Evolutionary conservation across 2,797 vertebrate genomes (phyloP).

Genomic region (Coilia nasus): DNA sequence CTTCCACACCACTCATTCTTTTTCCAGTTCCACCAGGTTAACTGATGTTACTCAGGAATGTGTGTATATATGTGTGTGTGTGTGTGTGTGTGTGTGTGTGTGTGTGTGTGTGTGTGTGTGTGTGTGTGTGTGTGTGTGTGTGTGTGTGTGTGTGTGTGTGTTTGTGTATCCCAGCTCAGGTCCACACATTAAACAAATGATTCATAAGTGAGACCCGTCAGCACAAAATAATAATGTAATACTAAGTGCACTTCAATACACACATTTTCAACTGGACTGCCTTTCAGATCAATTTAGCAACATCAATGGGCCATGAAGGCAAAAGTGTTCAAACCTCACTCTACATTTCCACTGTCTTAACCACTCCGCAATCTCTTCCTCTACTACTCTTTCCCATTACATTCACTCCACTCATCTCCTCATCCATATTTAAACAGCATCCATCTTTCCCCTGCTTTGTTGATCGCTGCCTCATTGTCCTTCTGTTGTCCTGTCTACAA

Average conservation of each 20-base stretch:
- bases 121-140: background rate
- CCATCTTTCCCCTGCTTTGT: background rate
- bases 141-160: background rate
- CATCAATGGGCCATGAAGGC: background rate
- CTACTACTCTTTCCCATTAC: background rate
- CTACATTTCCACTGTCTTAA: background rate
- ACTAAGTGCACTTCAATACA: background rate
- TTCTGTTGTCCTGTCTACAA: too few relatives aligned
- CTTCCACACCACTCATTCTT: too few relatives aligned
- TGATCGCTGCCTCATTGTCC: too few relatives aligned
- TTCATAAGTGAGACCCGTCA: background rate
- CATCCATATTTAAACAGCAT: background rate
- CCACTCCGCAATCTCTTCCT: background rate
- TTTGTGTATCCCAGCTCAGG: too few relatives aligned
- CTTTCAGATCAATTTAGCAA: background rate
- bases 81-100: background rate
- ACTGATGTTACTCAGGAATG: background rate
- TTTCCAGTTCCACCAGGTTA: background rate
- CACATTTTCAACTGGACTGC: background rate
- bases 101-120: background rate
- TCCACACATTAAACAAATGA: too few relatives aligned
- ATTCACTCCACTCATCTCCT: background rate
- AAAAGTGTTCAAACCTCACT: background rate
- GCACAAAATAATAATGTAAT: background rate
- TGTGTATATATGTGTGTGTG: background rate